Evolutionary conservation across 2,797 vertebrate species (phyloP).

Genomic region (Lemur catta): DNA sequence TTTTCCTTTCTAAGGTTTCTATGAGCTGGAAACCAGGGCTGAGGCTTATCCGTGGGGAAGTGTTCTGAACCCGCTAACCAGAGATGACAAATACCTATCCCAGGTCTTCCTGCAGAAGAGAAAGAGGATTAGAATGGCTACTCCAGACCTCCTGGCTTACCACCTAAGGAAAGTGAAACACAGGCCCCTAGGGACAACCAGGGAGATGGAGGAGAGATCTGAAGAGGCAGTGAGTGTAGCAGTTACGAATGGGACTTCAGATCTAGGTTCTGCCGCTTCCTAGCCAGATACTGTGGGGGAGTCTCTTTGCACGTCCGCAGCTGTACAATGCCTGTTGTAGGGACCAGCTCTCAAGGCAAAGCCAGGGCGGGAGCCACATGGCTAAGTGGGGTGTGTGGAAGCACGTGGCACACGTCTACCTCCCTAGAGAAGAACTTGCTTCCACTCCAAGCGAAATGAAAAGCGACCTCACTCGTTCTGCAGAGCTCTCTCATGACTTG

Average conservation of each 20-base stretch:
- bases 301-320: neutral
- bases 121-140: neutral
- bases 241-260: neutral
- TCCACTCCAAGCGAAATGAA: neutral
- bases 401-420: fast-evolving
- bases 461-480: neutral
- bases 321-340: neutral
- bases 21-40: neutral
- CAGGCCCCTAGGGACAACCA: no score
- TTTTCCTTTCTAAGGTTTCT: slow-evolving; percentile 45
- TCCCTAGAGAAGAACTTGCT: neutral
- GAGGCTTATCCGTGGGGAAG: neutral
- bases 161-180: neutral
- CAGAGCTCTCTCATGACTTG: neutral
- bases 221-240: fast-evolving
- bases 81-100: neutral
- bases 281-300: no score
- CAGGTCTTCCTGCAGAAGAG: neutral
- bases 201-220: neutral
- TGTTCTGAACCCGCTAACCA: neutral
- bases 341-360: neutral
- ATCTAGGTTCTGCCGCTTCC: neutral
- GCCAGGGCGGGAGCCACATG: neutral
- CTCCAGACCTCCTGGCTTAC: neutral
- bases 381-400: fast-evolving